These are phyloP conservation scores for Desmophyllum pertusum DNA, from an alignment of 92 coral and sea anemone genomes.

Conservation along the genomic window DNA sequence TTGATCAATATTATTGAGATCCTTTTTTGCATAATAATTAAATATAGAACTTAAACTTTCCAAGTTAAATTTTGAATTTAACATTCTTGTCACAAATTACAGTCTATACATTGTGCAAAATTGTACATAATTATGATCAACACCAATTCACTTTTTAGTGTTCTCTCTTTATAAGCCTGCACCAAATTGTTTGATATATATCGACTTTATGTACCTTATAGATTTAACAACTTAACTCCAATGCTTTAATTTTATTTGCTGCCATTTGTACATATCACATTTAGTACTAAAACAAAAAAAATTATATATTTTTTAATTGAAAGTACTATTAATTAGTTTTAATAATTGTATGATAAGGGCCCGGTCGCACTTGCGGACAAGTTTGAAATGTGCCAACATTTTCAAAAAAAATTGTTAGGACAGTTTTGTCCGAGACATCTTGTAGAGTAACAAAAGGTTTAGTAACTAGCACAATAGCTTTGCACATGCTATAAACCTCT, in stretches of 20 bases:
- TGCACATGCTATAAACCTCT: no score
- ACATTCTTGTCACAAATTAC: background rate
- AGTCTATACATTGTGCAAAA: background rate
- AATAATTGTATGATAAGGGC: background rate
- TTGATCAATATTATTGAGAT: background rate
- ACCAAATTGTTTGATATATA: background rate
- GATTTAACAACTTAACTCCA: background rate
- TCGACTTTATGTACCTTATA: background rate
- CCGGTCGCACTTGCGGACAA: no score
- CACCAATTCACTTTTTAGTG: background rate
- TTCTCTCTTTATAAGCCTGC: background rate
- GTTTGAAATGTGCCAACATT: no score
- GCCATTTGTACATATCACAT: background rate
- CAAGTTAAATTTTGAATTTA: background rate
- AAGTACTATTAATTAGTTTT: background rate
- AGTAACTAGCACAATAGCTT: no score
- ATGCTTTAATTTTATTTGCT: background rate
- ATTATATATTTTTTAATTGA: background rate
- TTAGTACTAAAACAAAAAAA: background rate
- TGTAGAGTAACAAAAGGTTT: no score
- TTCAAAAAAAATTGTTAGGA: no score
- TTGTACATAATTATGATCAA: background rate
- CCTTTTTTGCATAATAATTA: background rate
- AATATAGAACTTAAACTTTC: background rate
- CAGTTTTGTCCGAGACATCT: no score